Evolutionary conservation across 92 coral and sea anemone genomes (phyloP).

Genomic region (Ricordea florida): DNA sequence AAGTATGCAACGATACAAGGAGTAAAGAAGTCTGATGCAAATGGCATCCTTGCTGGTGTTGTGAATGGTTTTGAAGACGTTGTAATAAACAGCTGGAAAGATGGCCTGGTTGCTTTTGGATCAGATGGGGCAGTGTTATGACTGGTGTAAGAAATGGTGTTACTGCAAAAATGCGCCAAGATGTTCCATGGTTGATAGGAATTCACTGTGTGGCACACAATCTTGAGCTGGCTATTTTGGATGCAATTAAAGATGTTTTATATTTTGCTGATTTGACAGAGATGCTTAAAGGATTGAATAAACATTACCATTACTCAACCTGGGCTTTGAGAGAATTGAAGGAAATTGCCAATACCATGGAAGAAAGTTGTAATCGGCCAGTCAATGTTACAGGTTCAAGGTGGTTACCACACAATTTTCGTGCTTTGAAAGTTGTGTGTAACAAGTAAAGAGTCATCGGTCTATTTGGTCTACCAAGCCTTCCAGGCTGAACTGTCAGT

Average conservation of each 20-base stretch:
- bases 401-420: background rate
- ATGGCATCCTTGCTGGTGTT: constrained; percentile 27
- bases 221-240: background rate
- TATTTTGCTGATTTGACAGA: background rate
- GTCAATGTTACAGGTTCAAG: constrained; percentile 8
- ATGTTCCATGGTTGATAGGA: constrained; percentile 4
- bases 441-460: background rate
- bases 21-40: constrained; percentile 36
- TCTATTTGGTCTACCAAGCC: too few species aligned
- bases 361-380: background rate
- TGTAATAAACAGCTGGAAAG: too few species aligned
- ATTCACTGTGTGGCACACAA: constrained; percentile 7
- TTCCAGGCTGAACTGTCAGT: too few species aligned
- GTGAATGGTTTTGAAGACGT: constrained; percentile 20
- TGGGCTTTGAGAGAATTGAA: background rate
- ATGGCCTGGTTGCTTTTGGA: background rate
- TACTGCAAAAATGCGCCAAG: background rate
- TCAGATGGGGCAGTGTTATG: constrained; percentile 40
- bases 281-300: background rate
- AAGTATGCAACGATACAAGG: constrained; percentile 42
- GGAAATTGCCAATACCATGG: background rate
- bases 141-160: constrained; percentile 25
- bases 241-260: background rate
- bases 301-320: background rate
- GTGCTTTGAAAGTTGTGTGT: background rate